Percentiles rank a stretch among this genome's conserved stretches.
Evolutionary conservation across 2,797 vertebrate genomes (phyloP).

Genomic region (Ficedula albicollis): DNA sequence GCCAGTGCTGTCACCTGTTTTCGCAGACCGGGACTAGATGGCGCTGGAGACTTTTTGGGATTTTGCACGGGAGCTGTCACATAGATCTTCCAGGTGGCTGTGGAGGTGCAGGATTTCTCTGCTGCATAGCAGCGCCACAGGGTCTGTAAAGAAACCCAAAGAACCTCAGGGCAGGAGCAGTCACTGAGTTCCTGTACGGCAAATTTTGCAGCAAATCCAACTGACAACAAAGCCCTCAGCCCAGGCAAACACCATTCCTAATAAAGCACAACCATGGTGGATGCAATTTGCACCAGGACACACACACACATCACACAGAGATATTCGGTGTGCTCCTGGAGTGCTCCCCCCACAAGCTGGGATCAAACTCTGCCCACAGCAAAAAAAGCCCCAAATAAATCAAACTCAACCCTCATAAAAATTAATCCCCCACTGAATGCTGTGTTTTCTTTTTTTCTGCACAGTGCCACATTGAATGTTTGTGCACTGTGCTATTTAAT

Average conservation of each 20-base stretch:
- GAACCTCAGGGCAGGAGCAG: not conserved
- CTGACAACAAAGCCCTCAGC: not conserved
- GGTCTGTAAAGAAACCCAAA: constrained; percentile 71
- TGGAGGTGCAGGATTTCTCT: constrained; percentile 82
- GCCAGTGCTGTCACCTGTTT: constrained; percentile 74
- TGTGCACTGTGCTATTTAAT: not conserved
- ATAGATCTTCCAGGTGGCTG: constrained; percentile 89
- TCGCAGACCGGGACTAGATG: constrained; percentile 76
- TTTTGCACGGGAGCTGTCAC: constrained; percentile 74
- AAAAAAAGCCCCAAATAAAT: not conserved
- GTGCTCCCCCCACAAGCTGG: rapidly evolving
- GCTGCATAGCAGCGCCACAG: constrained; percentile 91
- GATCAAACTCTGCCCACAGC: not conserved
- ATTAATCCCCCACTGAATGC: not conserved
- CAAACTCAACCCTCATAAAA: not conserved
- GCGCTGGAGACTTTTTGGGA: constrained; percentile 69
- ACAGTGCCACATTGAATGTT: not conserved
- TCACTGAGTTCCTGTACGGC: not conserved
- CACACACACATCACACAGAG: rapidly evolving
- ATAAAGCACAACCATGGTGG: not conserved
- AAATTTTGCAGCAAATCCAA: not conserved
- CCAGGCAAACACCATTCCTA: not conserved
- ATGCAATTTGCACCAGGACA: not conserved
- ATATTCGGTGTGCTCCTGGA: not conserved
- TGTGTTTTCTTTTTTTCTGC: not conserved